These are phyloP conservation scores for Actinia tenebrosa DNA, from an alignment of 64 coral and sea anemone species.

Conservation along the genomic window DNA sequence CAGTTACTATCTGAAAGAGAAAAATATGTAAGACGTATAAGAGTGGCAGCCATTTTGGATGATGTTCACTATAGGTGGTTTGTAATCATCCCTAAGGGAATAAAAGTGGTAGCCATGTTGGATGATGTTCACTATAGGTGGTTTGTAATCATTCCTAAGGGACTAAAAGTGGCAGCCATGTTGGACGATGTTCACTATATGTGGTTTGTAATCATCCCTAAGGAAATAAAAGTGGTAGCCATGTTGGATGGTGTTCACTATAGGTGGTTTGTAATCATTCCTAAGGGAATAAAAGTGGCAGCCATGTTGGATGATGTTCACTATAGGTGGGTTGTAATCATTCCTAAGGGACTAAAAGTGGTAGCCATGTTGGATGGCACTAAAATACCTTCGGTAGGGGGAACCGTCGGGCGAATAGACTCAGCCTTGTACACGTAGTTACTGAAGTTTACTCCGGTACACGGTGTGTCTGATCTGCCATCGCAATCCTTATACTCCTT, in stretches of 20 bases:
- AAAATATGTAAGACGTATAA: too few species aligned
- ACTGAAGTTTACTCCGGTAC: background rate
- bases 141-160: background rate
- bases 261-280: too few species aligned
- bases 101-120: background rate
- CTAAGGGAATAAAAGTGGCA: background rate
- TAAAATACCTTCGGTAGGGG: background rate
- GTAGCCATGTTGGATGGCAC: background rate
- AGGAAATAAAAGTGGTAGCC: too few species aligned
- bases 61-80: background rate
- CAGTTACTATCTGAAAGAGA: background rate
- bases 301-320: conserved; percentile 5
- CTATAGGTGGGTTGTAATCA: background rate
- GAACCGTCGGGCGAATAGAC: background rate
- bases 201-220: too few species aligned
- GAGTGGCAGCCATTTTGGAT: background rate
- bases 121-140: background rate
- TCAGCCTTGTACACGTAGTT: conserved; percentile 8
- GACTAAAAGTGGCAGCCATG: background rate
- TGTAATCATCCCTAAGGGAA: background rate
- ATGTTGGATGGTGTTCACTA: too few species aligned
- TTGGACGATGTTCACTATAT: background rate
- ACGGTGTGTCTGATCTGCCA: background rate
- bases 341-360: background rate
- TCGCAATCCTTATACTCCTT: background rate